phyloP scores from a whole-genome alignment of 2,113 vertebrate genomes.

The Saccopteryx bilineata region DNA sequence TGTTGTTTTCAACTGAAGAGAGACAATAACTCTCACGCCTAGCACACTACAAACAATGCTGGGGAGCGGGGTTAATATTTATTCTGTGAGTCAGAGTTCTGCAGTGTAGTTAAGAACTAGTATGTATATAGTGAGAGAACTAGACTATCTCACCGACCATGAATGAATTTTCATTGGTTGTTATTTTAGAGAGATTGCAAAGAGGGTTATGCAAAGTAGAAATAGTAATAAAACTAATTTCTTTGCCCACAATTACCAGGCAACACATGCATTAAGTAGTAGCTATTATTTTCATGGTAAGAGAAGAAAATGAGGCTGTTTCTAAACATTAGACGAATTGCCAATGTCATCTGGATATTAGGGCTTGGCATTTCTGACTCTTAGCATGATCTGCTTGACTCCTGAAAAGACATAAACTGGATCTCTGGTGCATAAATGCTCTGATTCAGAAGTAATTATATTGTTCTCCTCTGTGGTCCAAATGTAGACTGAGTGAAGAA shows the following conservation, averaged over 20 bases:
- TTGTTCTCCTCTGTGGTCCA: not conserved
- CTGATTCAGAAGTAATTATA: not conserved
- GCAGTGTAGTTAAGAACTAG: not conserved
- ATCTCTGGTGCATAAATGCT: not conserved
- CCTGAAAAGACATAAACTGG: not conserved
- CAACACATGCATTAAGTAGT: not conserved
- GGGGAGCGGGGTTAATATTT: not conserved
- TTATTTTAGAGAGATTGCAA: not conserved
- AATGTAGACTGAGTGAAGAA: not conserved
- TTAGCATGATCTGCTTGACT: fast-evolving
- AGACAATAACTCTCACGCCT: not conserved
- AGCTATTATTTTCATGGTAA: not conserved
- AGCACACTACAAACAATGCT: not conserved
- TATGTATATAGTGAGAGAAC: not conserved
- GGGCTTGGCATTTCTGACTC: not conserved
- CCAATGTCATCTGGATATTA: not conserved
- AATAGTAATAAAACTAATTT: not conserved
- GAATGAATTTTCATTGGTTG: not conserved
- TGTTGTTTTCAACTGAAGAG: not conserved
- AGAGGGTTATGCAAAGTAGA: not conserved
- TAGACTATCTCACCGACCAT: not conserved
- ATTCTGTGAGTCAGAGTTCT: not conserved
- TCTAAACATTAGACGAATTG: not conserved
- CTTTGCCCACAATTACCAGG: not conserved
- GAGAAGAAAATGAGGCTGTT: not conserved